phyloP scores from a whole-genome alignment of 37 sponge, comb jelly and placozoan genomes.

The Haliclona indistincta region DNA sequence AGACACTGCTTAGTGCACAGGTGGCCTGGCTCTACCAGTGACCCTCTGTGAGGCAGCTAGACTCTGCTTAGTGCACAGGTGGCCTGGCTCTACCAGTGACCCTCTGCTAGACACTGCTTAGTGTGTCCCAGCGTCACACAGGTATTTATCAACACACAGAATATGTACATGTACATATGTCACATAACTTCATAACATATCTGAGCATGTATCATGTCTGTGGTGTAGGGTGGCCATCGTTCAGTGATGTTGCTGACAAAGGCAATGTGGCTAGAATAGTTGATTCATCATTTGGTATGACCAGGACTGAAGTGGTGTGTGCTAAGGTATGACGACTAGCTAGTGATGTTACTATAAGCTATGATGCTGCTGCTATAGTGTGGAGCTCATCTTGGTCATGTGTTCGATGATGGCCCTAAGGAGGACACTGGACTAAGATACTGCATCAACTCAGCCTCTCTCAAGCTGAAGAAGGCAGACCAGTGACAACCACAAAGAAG shows the following conservation, averaged over 20 bases:
- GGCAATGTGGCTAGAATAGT: conserved; percentile 49
- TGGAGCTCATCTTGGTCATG: conserved; percentile 84
- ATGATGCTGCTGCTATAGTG: conserved; percentile 27
- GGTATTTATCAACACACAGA: too few relatives aligned
- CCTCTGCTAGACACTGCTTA: too few relatives aligned
- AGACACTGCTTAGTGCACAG: too few relatives aligned
- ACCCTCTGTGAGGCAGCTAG: too few relatives aligned
- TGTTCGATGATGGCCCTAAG: conserved; percentile 77
- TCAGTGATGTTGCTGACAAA: conserved; percentile 60
- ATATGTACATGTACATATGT: too few relatives aligned
- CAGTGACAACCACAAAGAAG: background rate
- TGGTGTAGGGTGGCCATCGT: conserved; percentile 81
- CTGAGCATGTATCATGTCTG: too few relatives aligned
- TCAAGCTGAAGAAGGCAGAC: conserved; percentile 48
- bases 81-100: too few relatives aligned
- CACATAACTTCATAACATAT: too few relatives aligned
- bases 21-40: too few relatives aligned
- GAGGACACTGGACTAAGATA: conserved; percentile 68
- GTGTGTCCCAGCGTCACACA: too few relatives aligned
- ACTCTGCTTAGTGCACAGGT: too few relatives aligned
- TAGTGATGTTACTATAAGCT: background rate
- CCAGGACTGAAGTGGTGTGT: conserved; percentile 51
- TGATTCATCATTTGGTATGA: conserved; percentile 70
- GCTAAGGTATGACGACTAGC: conserved; percentile 27
- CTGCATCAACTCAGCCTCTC: conserved; percentile 79